phyloP scores from a whole-genome alignment of 2,113 vertebrate genomes.

The Zosterops borbonicus region DNA sequence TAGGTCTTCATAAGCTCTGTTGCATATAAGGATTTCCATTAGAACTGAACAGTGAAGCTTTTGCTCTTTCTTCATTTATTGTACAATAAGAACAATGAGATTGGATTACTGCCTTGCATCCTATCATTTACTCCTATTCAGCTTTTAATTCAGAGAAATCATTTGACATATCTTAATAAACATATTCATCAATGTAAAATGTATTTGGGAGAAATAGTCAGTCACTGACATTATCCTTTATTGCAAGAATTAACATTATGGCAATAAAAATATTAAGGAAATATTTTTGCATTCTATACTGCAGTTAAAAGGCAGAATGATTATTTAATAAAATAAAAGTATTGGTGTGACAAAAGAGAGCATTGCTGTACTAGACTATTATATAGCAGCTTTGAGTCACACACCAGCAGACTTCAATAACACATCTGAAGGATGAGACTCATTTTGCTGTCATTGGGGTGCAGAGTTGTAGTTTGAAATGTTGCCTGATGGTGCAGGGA shows the following conservation, averaged over 20 bases:
- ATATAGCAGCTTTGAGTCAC: conserved; percentile 1
- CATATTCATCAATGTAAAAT: conserved; percentile 29
- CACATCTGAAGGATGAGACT: neutral
- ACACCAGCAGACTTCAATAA: neutral
- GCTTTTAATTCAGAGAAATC: conserved; percentile 42
- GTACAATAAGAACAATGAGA: conserved; percentile 25
- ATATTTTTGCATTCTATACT: neutral
- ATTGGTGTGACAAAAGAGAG: neutral
- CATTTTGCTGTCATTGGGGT: neutral
- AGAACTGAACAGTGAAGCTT: neutral
- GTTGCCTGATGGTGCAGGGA: neutral
- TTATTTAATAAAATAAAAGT: conserved; percentile 20
- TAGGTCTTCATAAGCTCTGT: neutral
- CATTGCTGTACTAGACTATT: neutral
- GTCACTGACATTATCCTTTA: conserved; percentile 18
- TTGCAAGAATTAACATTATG: neutral
- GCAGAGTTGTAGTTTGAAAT: neutral
- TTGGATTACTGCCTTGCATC: conserved; percentile 33
- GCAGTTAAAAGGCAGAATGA: neutral
- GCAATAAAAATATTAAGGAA: neutral
- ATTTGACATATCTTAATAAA: conserved; percentile 54
- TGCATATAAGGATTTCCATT: neutral
- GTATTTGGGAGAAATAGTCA: conserved; percentile 24
- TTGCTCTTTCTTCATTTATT: neutral
- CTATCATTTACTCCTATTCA: conserved; percentile 34